phyloP scores from a whole-genome alignment of 1,140 invertebrate genomes.

The Drosophila sturtevanti region DNA sequence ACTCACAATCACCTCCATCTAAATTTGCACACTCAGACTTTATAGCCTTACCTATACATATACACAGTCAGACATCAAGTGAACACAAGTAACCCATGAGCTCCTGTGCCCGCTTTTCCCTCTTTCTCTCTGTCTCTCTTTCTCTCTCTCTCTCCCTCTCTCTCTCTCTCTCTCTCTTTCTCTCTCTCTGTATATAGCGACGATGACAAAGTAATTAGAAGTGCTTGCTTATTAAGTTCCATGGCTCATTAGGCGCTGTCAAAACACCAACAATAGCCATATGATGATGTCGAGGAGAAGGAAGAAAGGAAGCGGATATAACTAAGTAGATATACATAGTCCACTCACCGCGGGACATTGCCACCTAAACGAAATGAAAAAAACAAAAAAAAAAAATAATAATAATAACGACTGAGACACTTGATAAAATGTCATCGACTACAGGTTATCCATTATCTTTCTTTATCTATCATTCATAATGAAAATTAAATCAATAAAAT shows the following conservation, averaged over 20 bases:
- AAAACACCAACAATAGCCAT: conserved; percentile 52
- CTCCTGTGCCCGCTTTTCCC: background rate
- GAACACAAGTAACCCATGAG: background rate
- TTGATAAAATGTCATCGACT: background rate
- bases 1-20: background rate
- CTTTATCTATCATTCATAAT: no score
- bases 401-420: background rate
- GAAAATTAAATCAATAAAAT: no score
- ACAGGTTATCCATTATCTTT: background rate
- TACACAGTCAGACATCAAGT: background rate
- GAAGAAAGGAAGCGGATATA: background rate
- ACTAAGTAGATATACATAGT: background rate
- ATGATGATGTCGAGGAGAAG: conserved; percentile 23
- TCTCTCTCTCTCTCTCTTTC: no score
- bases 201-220: conserved; percentile 68
- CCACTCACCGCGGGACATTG: conserved; percentile 42
- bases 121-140: no score
- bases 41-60: conserved; percentile 27
- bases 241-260: conserved; percentile 76
- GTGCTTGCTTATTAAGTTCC: conserved; percentile 80
- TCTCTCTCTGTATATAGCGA: background rate
- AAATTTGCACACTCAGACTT: conserved; percentile 38
- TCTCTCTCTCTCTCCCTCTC: no score
- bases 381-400: background rate
- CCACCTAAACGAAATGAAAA: conserved; percentile 29